Conservation (phyloP, 2,888 invertebrate species). For the Pseudanteris insignis region DNA sequence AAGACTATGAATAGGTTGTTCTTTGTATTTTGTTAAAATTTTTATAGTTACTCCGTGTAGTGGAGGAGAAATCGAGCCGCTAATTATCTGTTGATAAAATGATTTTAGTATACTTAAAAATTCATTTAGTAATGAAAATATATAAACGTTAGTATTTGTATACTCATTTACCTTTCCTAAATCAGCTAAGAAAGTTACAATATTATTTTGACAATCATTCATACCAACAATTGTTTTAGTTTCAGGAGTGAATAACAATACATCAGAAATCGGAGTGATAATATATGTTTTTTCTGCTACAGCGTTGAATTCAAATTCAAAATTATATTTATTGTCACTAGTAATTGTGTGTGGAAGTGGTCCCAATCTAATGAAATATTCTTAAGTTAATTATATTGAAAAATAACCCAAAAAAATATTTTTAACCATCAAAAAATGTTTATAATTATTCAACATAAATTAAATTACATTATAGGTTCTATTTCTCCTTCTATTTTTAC, state of each 20-base stretch:
- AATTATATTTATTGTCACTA: constrained; percentile 54
- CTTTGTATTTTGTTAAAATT: constrained; percentile 59
- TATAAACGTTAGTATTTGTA: no score
- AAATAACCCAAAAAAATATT: constrained; percentile 8
- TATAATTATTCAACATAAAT: neutral
- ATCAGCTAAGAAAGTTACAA: constrained; percentile 73
- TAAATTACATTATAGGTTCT: constrained; percentile 54
- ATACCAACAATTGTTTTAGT: constrained; percentile 72
- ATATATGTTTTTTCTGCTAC: constrained; percentile 63
- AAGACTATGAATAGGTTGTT: constrained; percentile 54
- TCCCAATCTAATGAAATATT: constrained; percentile 49
- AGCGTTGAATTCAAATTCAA: constrained; percentile 64
- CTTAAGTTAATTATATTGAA: neutral
- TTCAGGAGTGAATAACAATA: constrained; percentile 77
- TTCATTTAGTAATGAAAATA: no score
- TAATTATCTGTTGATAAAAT: constrained; percentile 53
- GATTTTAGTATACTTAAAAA: no score
- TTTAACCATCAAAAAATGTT: constrained; percentile 1
- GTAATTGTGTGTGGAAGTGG: constrained; percentile 51
- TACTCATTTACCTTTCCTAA: constrained; percentile 62
- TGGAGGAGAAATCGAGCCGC: constrained; percentile 56
- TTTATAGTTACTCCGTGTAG: constrained; percentile 58
- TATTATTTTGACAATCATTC: constrained; percentile 75
- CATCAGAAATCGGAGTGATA: constrained; percentile 76
- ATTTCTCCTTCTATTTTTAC: constrained; percentile 61